Conservation (phyloP, 2,113 vertebrate species). For the Scopus umbretta region DNA sequence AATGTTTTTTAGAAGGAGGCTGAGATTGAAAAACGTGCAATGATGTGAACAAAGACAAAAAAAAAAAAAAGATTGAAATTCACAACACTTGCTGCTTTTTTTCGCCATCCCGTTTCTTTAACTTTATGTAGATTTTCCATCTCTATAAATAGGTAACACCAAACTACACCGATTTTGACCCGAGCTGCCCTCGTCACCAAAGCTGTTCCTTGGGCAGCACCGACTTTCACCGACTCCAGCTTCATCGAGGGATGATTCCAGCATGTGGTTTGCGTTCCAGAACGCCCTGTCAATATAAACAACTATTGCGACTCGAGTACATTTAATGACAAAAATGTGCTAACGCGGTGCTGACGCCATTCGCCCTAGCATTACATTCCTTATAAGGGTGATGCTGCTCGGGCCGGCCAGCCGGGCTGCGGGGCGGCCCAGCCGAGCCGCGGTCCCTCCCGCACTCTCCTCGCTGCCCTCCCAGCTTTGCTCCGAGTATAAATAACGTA, state of each 20-base stretch:
- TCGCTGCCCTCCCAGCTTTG: background rate
- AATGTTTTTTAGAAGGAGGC: background rate
- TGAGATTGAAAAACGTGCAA: background rate
- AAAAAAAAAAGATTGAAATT: background rate
- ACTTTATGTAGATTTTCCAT: background rate
- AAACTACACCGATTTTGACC: background rate
- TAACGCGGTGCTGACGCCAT: background rate
- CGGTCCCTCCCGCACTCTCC: background rate
- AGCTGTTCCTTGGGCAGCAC: background rate
- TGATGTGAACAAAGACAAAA: background rate
- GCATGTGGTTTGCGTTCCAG: background rate
- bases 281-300: conserved; percentile 39
- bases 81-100: background rate
- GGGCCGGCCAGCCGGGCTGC: background rate
- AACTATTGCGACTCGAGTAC: background rate
- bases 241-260: background rate
- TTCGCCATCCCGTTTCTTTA: background rate
- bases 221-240: background rate
- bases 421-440: background rate
- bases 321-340: conserved; percentile 16
- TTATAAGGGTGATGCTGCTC: background rate
- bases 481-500: background rate
- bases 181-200: background rate
- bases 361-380: conserved; percentile 13
- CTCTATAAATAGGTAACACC: background rate